A percentile compares a stretch with the other conserved stretches of the same genome.
Evolutionary conservation across 2,888 invertebrate species (phyloP).

Genomic region (Ichneumoninae sp.): DNA sequence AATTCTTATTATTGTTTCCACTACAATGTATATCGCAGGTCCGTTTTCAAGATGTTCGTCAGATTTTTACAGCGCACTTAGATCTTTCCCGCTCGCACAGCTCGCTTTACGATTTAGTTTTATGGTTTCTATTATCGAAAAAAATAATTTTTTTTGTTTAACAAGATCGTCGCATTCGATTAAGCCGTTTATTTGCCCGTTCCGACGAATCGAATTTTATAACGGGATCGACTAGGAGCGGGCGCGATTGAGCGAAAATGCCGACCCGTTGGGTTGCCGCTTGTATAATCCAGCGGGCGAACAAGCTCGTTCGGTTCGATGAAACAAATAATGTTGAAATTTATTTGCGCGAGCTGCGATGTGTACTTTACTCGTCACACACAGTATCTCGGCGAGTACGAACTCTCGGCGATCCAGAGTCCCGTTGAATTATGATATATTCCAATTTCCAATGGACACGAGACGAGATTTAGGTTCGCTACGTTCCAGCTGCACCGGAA

Average conservation of each 20-base stretch:
- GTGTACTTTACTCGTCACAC: not conserved
- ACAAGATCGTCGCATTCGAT: slow-evolving; percentile 4
- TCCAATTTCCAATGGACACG: slow-evolving; percentile 20
- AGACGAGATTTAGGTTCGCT: not conserved
- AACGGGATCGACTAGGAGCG: slow-evolving; percentile 15
- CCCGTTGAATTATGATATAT: slow-evolving; percentile 47
- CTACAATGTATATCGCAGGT: not conserved
- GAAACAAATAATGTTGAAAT: slow-evolving; percentile 50
- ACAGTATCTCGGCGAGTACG: slow-evolving; percentile 2
- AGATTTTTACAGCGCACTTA: not conserved
- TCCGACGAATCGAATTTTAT: slow-evolving; percentile 31
- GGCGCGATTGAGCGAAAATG: slow-evolving; percentile 23
- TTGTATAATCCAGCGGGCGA: slow-evolving; percentile 24
- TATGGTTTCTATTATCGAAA: not conserved
- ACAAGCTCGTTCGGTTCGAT: slow-evolving; percentile 42
- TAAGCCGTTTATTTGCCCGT: slow-evolving; percentile 24
- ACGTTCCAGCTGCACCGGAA: not conserved
- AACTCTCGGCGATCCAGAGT: slow-evolving; percentile 1
- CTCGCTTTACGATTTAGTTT: slow-evolving; percentile 2
- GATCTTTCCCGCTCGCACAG: not conserved
- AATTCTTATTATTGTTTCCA: not conserved
- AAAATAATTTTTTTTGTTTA: not conserved
- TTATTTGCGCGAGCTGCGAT: slow-evolving; percentile 1
- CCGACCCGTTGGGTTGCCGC: slow-evolving; percentile 15
- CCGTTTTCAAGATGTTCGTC: not conserved